A percentile compares a stretch with the other conserved stretches of the same genome.
Conservation (phyloP, 2,888 invertebrate species). For the Agrotis ipsilon region DNA sequence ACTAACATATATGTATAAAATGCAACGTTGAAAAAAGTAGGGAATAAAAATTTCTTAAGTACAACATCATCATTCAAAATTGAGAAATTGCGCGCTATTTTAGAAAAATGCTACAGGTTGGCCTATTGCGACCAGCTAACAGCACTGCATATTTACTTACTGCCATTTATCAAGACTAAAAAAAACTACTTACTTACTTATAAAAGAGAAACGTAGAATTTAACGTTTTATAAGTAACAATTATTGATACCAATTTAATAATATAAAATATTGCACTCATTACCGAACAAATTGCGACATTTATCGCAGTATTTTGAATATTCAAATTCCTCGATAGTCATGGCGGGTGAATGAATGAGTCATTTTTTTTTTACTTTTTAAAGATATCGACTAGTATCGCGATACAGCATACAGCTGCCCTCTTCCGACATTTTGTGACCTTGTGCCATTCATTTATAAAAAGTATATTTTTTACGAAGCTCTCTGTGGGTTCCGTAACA, state of each 20-base stretch:
- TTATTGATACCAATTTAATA: conserved; percentile 40
- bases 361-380: conserved; percentile 26
- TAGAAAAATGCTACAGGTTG: conserved; percentile 10
- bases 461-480: conserved; percentile 9
- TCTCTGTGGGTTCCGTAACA: conserved; percentile 37
- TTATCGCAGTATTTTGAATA: conserved; percentile 50
- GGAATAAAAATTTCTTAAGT: conserved; percentile 10
- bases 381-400: conserved; percentile 43
- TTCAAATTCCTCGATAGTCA: conserved; percentile 50
- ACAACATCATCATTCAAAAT: conserved; percentile 34
- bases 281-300: conserved; percentile 50
- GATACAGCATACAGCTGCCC: conserved; percentile 56
- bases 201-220: conserved; percentile 16
- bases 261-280: conserved; percentile 47
- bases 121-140: not conserved
- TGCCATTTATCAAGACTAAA: conserved; percentile 10
- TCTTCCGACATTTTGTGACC: conserved; percentile 56
- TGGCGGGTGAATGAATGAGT: conserved; percentile 42
- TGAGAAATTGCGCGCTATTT: conserved; percentile 43
- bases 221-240: not conserved
- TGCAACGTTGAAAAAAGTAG: conserved; percentile 19
- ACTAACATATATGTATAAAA: not conserved
- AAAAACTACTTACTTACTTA: not conserved
- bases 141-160: not conserved
- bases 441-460: conserved; percentile 46